A percentile compares a stretch with the other conserved stretches of the same genome.
Evolutionary conservation across 2,113 vertebrate species (phyloP).

Genomic region (Protobothrops flavoviridis): DNA sequence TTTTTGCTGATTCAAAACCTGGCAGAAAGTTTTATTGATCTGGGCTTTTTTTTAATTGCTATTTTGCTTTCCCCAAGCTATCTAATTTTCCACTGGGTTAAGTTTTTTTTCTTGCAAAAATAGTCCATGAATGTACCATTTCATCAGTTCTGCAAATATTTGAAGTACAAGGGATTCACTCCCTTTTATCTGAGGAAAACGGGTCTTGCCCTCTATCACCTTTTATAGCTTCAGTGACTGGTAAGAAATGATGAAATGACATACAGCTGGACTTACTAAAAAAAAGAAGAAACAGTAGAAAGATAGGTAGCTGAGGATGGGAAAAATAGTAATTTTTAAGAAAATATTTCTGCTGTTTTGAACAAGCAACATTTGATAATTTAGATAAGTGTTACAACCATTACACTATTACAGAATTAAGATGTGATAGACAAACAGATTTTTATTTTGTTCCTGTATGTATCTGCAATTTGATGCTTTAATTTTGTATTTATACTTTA

Average conservation of each 20-base stretch:
- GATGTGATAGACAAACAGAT: neutral
- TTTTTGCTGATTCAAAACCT: neutral
- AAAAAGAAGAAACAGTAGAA: neutral
- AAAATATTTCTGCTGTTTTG: neutral
- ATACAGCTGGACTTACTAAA: neutral
- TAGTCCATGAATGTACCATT: neutral
- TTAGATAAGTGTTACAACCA: neutral
- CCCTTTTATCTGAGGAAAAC: neutral
- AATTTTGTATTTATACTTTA: neutral
- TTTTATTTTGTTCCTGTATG: neutral
- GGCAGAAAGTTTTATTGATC: neutral
- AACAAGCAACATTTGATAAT: neutral
- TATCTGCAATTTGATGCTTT: neutral
- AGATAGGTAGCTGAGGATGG: neutral
- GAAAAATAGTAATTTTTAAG: neutral
- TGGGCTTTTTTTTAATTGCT: neutral
- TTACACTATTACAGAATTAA: neutral
- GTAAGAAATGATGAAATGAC: neutral
- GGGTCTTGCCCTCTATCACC: neutral
- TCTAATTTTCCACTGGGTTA: neutral
- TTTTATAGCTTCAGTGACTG: neutral
- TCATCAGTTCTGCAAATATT: neutral
- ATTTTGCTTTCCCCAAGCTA: neutral
- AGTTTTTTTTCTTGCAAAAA: neutral
- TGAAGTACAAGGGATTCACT: neutral